Conservation (phyloP, 2,888 invertebrate genomes). For the Atherix ibis region DNA sequence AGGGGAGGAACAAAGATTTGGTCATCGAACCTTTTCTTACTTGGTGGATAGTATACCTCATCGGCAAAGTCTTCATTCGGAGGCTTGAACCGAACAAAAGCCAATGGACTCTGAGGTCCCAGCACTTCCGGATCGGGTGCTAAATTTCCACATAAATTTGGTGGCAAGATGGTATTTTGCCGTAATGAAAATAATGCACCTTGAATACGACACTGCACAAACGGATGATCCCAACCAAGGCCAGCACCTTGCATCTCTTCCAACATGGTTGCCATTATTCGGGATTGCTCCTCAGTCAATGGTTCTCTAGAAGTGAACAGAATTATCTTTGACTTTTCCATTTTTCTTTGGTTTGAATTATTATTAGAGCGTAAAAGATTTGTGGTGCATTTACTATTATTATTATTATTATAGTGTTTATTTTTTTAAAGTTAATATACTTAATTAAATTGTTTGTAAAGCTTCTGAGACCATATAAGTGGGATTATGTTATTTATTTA, state of each 20-base stretch:
- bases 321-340: no score
- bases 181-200: constrained; percentile 29
- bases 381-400: no score
- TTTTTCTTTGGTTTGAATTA: no score
- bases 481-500: no score
- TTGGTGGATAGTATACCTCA: constrained; percentile 61
- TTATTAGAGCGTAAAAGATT: constrained; percentile 1
- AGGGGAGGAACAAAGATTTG: constrained; percentile 9
- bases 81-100: constrained; percentile 66
- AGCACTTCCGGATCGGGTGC: constrained; percentile 31
- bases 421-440: no score
- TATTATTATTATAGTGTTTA: neutral
- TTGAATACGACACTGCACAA: constrained; percentile 32
- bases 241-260: constrained; percentile 33
- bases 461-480: no score
- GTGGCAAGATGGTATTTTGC: constrained; percentile 27
- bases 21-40: constrained; percentile 34
- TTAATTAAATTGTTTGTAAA: no score
- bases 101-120: constrained; percentile 51
- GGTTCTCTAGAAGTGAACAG: constrained; percentile 23
- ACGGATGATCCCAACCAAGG: constrained; percentile 32
- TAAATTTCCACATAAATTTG: constrained; percentile 30
- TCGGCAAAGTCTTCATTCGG: constrained; percentile 57
- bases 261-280: constrained; percentile 29
- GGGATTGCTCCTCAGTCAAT: constrained; percentile 29